Base-by-base conservation (phyloP, 2,113 vertebrate genomes). In the Charadrius vociferus region DNA sequence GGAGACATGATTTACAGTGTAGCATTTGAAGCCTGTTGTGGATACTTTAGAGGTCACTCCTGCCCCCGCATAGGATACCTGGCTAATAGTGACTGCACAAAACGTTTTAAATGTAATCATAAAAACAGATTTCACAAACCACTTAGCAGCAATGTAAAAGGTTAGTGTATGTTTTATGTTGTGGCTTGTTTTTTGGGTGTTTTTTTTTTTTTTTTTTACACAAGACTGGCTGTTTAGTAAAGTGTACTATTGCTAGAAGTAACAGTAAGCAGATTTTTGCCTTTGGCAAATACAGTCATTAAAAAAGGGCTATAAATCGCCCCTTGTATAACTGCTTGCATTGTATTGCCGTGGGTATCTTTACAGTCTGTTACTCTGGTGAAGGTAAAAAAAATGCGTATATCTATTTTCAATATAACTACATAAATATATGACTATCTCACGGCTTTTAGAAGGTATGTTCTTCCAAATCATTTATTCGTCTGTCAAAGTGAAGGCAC, bases 231-330 rank as follows among this genome's bases (percentile, higher is more conserved):
- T 86, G 49, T 91, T 93, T 43, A 85, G 52, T 62, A 73, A 91
- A 62, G 70, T 77, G 27, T 82, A 66, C 36, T 82, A 14, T 77
- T 94, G 58, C 89, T 93, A 65, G 70, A 87, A 95, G 39, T 93
- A 85, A 72, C 49, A 70, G 91, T 81, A 85, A 94, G 86, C 86
- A 94, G 78, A 93, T 73, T 91, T 96, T 95, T 91, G 94, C 94
- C 84, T 91, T 78, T 58, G 86, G 95, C 91, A 80, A 95, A 70
- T 77, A 19, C 32, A 62, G 41, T 88, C 66, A 80, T 95, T 94
- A 90, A 83, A 96, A 55, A 17, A 55, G 59, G 55, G 55, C 89
- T 96, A 62, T 96, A 95, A 96, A 96, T 93, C 1, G 12, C 62
- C 50, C 61, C 70, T 79, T 55, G 62, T 89, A 16, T 70, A 82